Evolutionary conservation across 2,113 vertebrate genomes (phyloP), one percentile per base, ranked within the genome.

Genomic region (Archilochus colubris): DNA sequence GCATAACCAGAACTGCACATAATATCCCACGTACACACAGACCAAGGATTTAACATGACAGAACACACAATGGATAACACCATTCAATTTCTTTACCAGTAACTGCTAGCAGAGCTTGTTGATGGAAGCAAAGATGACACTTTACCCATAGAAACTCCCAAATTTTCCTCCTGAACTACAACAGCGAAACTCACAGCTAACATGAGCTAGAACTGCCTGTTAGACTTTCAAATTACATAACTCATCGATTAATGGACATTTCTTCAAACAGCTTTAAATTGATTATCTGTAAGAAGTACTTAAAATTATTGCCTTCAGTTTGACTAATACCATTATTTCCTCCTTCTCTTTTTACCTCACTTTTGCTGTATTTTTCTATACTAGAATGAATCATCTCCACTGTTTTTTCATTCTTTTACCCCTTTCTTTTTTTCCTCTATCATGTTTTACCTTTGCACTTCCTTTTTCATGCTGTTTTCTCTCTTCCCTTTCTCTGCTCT

Each of bases 361-460:
- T 73, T 63, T 67, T 86, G 54, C 73, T 81, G 40, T 48, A 31
- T 75, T 70, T 19, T 69, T 73, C 72, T 80, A 23, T 28, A 73
- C 14, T 38, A 22, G 54, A 89, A 85, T 85, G 7, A 76, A 79
- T 76, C 20, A 64, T 77, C 31, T 93, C 50, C 0, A 1, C 27
- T 70, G n/a, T 7, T 63, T 72, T 86, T 89, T 50, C 22, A 51
- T 72, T 92, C 61, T 80, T 95, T 84, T 43, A 82, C 36, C 44
- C 21, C 40, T 48, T 57, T 80, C 59, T 66, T 50, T 80, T 86
- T 78, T 57, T 25, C 58, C 70, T 86, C 8, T 66, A 54, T 85
- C 67, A 78, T 51, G n/a, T 92, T 92, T 87, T 89, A 85, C 53
- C 44, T 89, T 76, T 77, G 68, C 43, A 69, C 8, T 88, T 72